Conservation (phyloP, 2,888 invertebrate species). For the Opisthograptis luteolata region DNA sequence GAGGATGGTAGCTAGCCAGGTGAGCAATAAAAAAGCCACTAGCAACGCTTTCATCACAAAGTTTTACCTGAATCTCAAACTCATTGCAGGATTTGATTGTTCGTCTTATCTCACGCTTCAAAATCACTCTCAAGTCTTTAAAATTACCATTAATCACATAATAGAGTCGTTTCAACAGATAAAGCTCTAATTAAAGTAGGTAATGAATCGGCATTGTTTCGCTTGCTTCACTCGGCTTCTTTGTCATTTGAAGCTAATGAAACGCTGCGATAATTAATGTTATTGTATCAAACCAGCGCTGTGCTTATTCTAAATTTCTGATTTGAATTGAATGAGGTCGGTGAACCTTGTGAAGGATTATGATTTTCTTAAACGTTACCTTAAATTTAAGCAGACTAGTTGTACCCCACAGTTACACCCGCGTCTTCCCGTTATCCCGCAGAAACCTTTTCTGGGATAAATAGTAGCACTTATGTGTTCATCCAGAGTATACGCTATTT, state of each 20-base stretch:
- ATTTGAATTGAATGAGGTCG: slow-evolving; percentile 2
- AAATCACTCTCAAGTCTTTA: neutral
- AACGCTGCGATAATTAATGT: slow-evolving; percentile 3
- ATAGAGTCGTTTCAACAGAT: neutral
- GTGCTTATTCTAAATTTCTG: neutral
- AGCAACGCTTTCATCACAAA: no score
- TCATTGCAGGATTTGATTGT: no score
- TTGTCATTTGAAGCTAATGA: neutral
- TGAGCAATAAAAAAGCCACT: no score
- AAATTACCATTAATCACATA: neutral
- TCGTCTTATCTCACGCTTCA: no score
- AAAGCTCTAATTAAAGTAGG: neutral
- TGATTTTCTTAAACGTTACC: neutral
- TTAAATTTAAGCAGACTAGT: no score
- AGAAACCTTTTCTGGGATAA: no score
- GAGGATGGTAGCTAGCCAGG: no score
- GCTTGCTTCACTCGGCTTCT: slow-evolving; percentile 4
- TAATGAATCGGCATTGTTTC: slow-evolving; percentile 10
- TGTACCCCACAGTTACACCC: no score
- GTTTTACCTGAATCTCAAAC: no score
- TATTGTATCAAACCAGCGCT: neutral
- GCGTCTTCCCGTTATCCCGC: no score
- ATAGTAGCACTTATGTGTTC: no score
- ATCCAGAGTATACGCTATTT: no score
- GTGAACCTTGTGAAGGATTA: neutral